phyloP scores from a whole-genome alignment of 2,888 invertebrate species.

The Philhelius pedissequus region DNA sequence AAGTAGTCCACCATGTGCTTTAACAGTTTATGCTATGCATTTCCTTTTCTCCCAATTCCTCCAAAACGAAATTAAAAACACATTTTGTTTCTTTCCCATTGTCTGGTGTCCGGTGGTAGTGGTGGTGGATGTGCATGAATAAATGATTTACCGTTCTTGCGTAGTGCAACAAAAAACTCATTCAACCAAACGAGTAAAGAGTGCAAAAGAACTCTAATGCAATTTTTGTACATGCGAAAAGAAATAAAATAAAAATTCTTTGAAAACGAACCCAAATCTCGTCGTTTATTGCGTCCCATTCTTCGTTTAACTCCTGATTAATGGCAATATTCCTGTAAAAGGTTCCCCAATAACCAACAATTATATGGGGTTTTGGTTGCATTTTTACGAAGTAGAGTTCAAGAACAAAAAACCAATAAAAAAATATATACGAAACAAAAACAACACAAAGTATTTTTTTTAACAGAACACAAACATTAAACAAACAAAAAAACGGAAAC shows the following conservation, averaged over 20 bases:
- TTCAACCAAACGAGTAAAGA: neutral
- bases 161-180: neutral
- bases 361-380: constrained; percentile 60
- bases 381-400: neutral
- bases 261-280: constrained; percentile 77
- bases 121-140: too few species aligned
- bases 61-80: neutral
- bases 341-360: constrained; percentile 71
- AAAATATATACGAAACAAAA: neutral
- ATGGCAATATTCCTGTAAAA: constrained; percentile 73
- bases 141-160: neutral
- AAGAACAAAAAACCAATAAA: neutral
- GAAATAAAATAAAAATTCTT: neutral
- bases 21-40: neutral
- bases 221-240: neutral
- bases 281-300: constrained; percentile 74
- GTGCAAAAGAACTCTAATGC: neutral
- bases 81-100: neutral
- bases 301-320: constrained; percentile 74
- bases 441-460: neutral
- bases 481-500: neutral
- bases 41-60: neutral
- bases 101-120: too few species aligned
- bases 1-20: neutral
- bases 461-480: constrained; percentile 18